phyloP scores from a whole-genome alignment of 2,113 vertebrate genomes.

The Campylorhamphus procurvoides region DNA sequence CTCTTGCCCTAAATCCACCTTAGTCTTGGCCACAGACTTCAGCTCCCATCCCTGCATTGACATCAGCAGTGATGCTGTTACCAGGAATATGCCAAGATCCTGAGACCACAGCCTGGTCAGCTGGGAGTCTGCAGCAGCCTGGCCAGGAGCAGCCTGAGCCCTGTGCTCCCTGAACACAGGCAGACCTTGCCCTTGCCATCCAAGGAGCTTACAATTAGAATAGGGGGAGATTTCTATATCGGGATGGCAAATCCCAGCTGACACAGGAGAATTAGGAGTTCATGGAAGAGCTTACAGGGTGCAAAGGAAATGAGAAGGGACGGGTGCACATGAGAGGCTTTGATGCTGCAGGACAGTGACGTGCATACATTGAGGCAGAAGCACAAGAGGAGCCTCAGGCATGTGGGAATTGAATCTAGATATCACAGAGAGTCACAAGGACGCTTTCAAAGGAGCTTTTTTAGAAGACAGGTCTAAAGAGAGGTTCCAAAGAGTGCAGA shows the following conservation, averaged over 20 bases:
- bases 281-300: not conserved
- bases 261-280: conserved; percentile 39
- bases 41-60: not conserved
- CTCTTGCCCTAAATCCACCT: not conserved
- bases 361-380: not conserved
- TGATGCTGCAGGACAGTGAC: not conserved
- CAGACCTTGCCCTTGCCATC: conserved; percentile 8
- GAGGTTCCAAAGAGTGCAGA: not conserved
- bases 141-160: not conserved
- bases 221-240: conserved; percentile 24
- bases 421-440: not conserved
- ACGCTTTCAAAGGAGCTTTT: not conserved
- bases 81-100: not conserved
- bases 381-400: not conserved
- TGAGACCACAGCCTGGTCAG: accelerated
- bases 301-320: not conserved
- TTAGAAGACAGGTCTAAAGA: not conserved
- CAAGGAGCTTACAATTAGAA: conserved; percentile 48
- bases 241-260: conserved; percentile 57
- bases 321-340: not conserved
- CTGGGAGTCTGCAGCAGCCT: not conserved
- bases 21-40: not conserved
- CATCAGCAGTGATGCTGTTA: not conserved
- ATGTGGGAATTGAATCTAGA: not conserved
- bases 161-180: not conserved